Base-by-base conservation (phyloP, 1,140 invertebrate species). In the Tetranychus cinnabarinus region DNA sequence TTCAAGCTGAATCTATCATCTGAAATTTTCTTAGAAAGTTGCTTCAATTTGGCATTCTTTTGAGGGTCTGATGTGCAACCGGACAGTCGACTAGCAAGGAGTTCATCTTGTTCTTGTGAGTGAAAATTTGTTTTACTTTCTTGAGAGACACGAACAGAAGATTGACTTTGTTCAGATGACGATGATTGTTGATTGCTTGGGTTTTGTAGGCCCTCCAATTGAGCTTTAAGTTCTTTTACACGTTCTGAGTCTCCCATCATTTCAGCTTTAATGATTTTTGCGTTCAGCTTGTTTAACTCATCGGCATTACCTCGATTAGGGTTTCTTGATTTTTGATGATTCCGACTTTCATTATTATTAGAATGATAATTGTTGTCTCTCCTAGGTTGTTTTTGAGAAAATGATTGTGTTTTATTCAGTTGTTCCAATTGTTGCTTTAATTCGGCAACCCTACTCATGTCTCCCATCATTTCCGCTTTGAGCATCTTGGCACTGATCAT, bases 201-300 rank as follows among this genome's bases (percentile, higher is more conserved):
- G 23, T 23, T 23, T 23, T 23, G 23, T 23, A 15, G 23, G 12
- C 42, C 13, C 6, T 56, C 54, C 48, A 92, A 71, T 72, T 89
- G 80, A 6, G 68, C 61, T 75, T 88, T 87, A 6, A 93, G 72
- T 68, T 86, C 76, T 39, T 70, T 67, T 2, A 81, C 81, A 59
- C 85, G 68, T 64, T 78, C 77, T 73, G 70, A 71, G 71, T 93
- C 82, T 48, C 88, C 88, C 75, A 89, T 65, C 56, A 90, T 79
- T 78, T 93, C 88, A 37, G 89, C 89, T 75, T 89, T 90, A 0
- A 93, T 72, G 62, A 90, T 79, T 74, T 85, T 88, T 15, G 88
- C 86, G 39, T 58, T 61, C 1, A 64, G 4, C 15, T 54, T 23
- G 35, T 64, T 64, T 7, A 52, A 52, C 8, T 52, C 23, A n/a